Conservation (phyloP, 2,797 vertebrate species). For the Sebastes nivosus region DNA sequence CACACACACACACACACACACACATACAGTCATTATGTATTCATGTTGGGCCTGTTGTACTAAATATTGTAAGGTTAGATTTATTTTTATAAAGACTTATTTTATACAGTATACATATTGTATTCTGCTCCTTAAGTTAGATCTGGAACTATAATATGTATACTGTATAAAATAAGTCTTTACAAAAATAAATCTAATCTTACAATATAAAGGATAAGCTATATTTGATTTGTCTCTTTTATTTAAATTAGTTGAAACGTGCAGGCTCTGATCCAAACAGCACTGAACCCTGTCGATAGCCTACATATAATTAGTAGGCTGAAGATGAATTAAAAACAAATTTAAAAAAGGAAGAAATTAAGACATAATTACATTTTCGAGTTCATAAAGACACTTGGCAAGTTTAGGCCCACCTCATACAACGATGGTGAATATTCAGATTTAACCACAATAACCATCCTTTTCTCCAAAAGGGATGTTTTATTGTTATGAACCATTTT, state of each 20-base stretch:
- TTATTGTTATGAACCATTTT: slow-evolving; percentile 27
- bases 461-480: neutral
- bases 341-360: neutral
- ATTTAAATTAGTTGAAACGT: neutral
- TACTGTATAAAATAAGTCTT: no score
- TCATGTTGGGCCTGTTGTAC: neutral
- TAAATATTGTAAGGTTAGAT: no score
- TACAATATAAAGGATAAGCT: neutral
- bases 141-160: no score
- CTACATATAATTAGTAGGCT: neutral
- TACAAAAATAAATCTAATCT: no score
- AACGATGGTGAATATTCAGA: no score
- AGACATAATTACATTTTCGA: neutral
- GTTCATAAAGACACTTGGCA: neutral
- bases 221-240: neutral
- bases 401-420: neutral
- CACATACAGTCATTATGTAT: neutral
- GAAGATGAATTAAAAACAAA: neutral
- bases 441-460: neutral
- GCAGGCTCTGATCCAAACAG: neutral
- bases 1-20: neutral
- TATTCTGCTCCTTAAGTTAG: no score
- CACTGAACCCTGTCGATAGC: slow-evolving; percentile 4
- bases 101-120: no score
- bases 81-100: no score